Evolutionary conservation across 2,797 vertebrate genomes (phyloP).

Genomic region (Emydoidea blandingii): DNA sequence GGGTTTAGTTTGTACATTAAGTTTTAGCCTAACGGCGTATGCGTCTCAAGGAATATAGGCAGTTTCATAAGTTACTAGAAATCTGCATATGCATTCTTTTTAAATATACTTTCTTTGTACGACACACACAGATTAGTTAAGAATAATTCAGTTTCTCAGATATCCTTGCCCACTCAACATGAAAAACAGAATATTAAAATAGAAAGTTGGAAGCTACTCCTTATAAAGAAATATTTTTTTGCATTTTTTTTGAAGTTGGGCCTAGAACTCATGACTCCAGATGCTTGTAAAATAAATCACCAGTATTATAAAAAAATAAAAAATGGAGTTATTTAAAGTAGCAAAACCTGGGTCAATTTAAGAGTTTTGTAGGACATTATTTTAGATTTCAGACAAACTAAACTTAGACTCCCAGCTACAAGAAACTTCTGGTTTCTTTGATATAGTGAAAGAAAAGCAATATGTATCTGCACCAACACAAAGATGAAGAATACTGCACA

Average conservation of each 20-base stretch:
- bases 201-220: neutral
- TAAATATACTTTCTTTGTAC: neutral
- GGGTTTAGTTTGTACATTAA: neutral
- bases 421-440: conserved; percentile 26
- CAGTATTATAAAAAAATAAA: neutral
- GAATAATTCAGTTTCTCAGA: neutral
- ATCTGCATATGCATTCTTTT: neutral
- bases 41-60: neutral
- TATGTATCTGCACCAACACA: conserved; percentile 11
- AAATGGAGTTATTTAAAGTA: conserved; percentile 16
- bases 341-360: conserved; percentile 32
- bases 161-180: neutral
- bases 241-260: neutral
- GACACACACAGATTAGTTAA: neutral
- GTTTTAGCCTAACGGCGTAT: neutral
- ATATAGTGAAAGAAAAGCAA: neutral
- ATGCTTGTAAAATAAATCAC: conserved; percentile 26
- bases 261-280: neutral
- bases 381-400: conserved; percentile 47
- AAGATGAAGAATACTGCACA: neutral
- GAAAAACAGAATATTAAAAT: neutral
- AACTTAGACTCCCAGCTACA: conserved; percentile 54
- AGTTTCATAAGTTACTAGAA: neutral
- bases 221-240: neutral
- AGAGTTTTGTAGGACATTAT: neutral